Percentiles rank a stretch among this genome's conserved stretches.
Evolutionary conservation across 2,888 invertebrate genomes (phyloP).

Genomic region (Heteromyza rotundicornis): DNA sequence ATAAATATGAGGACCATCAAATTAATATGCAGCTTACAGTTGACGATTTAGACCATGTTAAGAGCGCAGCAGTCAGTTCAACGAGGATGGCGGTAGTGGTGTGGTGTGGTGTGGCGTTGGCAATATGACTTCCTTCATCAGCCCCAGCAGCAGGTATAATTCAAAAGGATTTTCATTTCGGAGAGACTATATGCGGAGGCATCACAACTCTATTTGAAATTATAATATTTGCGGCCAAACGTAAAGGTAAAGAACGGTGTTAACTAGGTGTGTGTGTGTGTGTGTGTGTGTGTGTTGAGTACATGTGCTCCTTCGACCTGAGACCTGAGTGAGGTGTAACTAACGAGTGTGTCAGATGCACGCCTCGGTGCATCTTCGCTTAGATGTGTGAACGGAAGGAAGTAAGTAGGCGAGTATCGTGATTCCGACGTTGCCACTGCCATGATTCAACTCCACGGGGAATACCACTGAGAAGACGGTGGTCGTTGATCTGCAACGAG

Average conservation of each 20-base stretch:
- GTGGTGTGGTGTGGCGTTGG: constrained; percentile 1
- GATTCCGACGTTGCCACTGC: background rate
- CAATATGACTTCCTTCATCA: constrained; percentile 14
- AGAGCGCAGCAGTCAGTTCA: constrained; percentile 43
- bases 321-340: background rate
- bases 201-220: background rate
- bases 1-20: constrained; percentile 56
- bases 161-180: background rate
- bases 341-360: background rate
- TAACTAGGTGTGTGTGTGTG: no score
- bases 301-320: background rate
- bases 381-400: background rate
- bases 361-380: background rate
- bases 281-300: background rate
- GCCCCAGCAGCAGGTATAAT: constrained; percentile 4
- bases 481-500: no score
- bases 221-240: background rate
- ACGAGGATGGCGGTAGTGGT: background rate
- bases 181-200: background rate
- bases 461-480: background rate
- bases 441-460: background rate
- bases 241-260: background rate
- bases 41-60: constrained; percentile 55
- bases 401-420: background rate
- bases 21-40: constrained; percentile 55